Percentiles rank a stretch among this genome's conserved stretches.
Evolutionary conservation across 2,113 vertebrate genomes (phyloP).

Genomic region (Orcinus orca): DNA sequence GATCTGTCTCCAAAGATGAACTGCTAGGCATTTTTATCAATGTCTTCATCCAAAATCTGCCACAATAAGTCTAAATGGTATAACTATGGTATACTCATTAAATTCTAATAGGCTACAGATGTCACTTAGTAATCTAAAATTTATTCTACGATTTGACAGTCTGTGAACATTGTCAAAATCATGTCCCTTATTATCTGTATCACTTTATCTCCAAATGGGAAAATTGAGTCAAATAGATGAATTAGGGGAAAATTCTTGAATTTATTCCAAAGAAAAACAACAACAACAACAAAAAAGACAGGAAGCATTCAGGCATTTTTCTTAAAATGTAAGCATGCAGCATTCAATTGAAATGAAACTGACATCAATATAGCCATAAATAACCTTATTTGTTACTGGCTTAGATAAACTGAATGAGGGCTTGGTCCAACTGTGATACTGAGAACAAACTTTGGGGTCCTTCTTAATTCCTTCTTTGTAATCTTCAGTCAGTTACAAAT

Average conservation of each 20-base stretch:
- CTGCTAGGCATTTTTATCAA: background rate
- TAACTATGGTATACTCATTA: background rate
- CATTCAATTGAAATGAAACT: background rate
- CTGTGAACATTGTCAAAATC: background rate
- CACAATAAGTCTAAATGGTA: background rate
- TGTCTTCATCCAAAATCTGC: background rate
- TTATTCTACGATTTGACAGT: background rate
- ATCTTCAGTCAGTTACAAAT: constrained; percentile 14
- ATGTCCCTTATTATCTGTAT: background rate
- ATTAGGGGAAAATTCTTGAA: background rate
- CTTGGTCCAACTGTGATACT: background rate
- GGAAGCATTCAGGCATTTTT: background rate
- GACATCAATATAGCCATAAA: background rate
- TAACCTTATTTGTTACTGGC: constrained; percentile 2
- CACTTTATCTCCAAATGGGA: background rate
- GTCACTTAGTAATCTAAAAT: background rate
- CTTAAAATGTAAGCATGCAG: background rate
- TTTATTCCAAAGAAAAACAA: background rate
- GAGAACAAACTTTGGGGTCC: background rate
- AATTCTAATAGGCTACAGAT: background rate
- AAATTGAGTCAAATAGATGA: background rate
- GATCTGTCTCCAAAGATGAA: background rate
- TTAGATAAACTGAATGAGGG: background rate
- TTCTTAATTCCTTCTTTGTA: background rate
- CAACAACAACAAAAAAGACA: background rate